These are phyloP conservation scores for Holothuria scabra DNA, from an alignment of 53 echinoderm and acorn worm species.

Conservation along the genomic window DNA sequence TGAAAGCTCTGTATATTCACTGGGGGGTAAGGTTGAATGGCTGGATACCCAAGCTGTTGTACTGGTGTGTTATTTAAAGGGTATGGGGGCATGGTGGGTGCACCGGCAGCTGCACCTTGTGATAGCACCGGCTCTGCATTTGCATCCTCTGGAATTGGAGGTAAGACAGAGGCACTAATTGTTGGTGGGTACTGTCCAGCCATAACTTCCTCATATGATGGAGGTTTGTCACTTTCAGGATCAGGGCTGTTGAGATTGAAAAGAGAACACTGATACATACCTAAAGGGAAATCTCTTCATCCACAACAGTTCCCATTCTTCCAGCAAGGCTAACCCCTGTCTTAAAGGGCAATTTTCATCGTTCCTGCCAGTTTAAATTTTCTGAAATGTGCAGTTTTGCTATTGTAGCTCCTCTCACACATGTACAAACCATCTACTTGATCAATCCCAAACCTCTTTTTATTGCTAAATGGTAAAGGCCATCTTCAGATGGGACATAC, in stretches of 20 bases:
- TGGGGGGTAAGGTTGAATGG: neutral
- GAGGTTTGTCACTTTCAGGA: slow-evolving; percentile 21
- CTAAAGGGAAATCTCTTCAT: too few relatives aligned
- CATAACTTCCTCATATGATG: slow-evolving; percentile 37
- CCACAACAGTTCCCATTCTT: too few relatives aligned
- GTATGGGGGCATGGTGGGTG: neutral
- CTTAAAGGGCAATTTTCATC: too few relatives aligned
- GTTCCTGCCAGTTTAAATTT: too few relatives aligned
- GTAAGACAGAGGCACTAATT: slow-evolving; percentile 5
- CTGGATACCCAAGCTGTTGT: neutral
- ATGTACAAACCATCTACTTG: too few relatives aligned
- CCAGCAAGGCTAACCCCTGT: too few relatives aligned
- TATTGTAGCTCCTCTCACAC: too few relatives aligned
- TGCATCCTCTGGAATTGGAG: neutral
- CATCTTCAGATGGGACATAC: too few relatives aligned
- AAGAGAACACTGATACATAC: neutral
- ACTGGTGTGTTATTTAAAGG: neutral
- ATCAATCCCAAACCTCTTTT: too few relatives aligned
- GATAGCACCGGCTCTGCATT: neutral
- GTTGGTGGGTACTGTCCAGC: neutral
- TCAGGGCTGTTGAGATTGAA: slow-evolving; percentile 7
- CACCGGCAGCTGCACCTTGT: neutral
- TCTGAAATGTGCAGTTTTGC: too few relatives aligned
- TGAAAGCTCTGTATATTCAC: neutral
- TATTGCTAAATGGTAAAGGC: too few relatives aligned